Base-by-base conservation (phyloP, 2,113 vertebrate genomes). In the Myrmophylax atrothorax region DNA sequence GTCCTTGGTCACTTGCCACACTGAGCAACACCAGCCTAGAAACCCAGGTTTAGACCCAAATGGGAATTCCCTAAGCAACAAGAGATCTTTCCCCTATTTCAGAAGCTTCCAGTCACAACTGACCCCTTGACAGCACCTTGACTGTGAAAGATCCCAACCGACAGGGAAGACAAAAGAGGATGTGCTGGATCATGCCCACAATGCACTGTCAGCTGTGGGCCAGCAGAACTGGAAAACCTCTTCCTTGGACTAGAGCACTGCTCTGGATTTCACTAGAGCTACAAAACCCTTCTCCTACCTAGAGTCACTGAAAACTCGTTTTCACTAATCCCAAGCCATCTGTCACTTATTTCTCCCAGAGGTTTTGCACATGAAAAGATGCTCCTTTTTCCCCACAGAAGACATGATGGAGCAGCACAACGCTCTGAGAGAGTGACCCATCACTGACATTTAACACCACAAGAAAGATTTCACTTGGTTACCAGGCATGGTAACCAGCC, bases 381-480 rank as follows among this genome's bases (percentile, higher is more conserved):
- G 19, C 24, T 8, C 29, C 52, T 67, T 22, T 31, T 46, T 78
- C 31, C 55, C 46, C 14, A 35, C 10, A 49, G 67, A 37, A 29
- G 42, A 38, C 24, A 19, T 1, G 46, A 70, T 25, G 50, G 15
- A 62, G 50, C 15, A 52, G 44, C 18, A 40, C 44, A 20, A 5
- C 37, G 33, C 56, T 63, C 46, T 74, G 40, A 42, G 47, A 9
- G 10, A 46, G 29, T 0, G 2, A 78, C 40, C 18, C n/a, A 10
- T n/a, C 46, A 12, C 13, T 47, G 78, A 29, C 47, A 31, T 60
- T 38, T 22, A 56, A 12, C 31, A 59, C 29, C 33, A 37, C 26
- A 62, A 31, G 42, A 53, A 52, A 49, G 50, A 33, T 19, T 73
- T 24, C 0, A 0, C 38, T 44, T 15, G 2, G 11, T 46, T 62